Evolutionary conservation across 2,888 invertebrate genomes (phyloP).

Genomic region (Melanostoma scalare): DNA sequence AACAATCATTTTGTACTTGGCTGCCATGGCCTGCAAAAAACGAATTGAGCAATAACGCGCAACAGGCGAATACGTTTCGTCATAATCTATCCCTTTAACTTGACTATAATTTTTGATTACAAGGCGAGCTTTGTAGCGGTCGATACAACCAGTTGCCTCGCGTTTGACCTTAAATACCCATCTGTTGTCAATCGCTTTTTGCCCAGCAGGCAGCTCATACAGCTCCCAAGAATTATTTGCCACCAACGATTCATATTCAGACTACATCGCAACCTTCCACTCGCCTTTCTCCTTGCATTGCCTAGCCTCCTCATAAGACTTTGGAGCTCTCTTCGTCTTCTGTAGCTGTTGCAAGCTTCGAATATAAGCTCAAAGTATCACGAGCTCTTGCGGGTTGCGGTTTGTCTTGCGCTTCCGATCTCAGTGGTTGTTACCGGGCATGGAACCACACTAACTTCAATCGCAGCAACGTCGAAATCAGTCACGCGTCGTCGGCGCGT

Average conservation of each 20-base stretch:
- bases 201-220: not conserved
- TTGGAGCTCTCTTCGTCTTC: too few species aligned
- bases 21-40: slow-evolving; percentile 21
- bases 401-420: slow-evolving; percentile 11
- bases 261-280: not conserved
- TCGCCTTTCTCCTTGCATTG: not conserved
- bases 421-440: not conserved
- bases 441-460: slow-evolving; percentile 1
- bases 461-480: slow-evolving; percentile 28
- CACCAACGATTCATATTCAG: too few species aligned
- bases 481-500: too few species aligned
- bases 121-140: too few species aligned
- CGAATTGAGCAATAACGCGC: slow-evolving; percentile 24
- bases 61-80: slow-evolving; percentile 20
- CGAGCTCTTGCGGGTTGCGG: not conserved
- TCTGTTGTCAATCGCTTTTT: slow-evolving; percentile 9
- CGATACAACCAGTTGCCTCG: slow-evolving; percentile 11
- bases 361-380: too few species aligned
- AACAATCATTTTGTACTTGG: not conserved
- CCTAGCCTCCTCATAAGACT: too few species aligned
- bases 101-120: too few species aligned
- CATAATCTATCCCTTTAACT: too few species aligned
- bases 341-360: too few species aligned
- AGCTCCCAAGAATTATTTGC: too few species aligned
- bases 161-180: slow-evolving; percentile 13